A percentile compares a stretch with the other conserved stretches of the same genome.
These are phyloP conservation scores for Rotaria magnacalcarata DNA, from an alignment of 2,888 invertebrate species.

Conservation along the genomic window DNA sequence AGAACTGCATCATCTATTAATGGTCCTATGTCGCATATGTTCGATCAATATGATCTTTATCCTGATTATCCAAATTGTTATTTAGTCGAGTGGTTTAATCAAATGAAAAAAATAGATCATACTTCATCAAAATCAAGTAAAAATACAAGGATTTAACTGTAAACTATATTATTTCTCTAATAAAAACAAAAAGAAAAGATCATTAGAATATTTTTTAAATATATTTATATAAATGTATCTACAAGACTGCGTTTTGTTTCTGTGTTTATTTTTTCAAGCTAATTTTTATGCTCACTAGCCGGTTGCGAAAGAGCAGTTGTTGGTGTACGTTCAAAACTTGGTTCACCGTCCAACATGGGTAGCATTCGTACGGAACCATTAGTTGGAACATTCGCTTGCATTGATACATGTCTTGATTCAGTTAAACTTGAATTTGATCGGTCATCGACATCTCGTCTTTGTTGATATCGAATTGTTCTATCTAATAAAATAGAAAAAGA, in stretches of 20 bases:
- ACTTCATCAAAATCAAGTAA: not conserved
- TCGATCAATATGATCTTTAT: not conserved
- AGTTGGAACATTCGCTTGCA: conserved; percentile 1
- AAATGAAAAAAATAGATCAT: not conserved
- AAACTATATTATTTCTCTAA: not conserved
- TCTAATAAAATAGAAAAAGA: not conserved
- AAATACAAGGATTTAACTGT: not conserved
- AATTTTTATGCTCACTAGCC: conserved; percentile 23
- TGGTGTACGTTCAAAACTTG: conserved; percentile 18
- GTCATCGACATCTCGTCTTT: not conserved
- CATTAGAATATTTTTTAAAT: not conserved
- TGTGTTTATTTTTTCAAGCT: not conserved
- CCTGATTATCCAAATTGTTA: not conserved
- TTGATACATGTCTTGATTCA: conserved; percentile 26
- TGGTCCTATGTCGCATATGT: conserved; percentile 29
- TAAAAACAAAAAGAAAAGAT: not conserved
- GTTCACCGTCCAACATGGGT: not conserved
- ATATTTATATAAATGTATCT: not conserved
- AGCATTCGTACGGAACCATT: not conserved
- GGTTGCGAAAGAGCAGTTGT: not conserved
- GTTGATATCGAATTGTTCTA: not conserved
- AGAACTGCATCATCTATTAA: not conserved
- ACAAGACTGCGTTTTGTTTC: not conserved
- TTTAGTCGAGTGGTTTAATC: not conserved
- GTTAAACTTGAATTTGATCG: conserved; percentile 5